Evolutionary conservation across 2,888 invertebrate species (phyloP).

Genomic region (Drosophila limbata): DNA sequence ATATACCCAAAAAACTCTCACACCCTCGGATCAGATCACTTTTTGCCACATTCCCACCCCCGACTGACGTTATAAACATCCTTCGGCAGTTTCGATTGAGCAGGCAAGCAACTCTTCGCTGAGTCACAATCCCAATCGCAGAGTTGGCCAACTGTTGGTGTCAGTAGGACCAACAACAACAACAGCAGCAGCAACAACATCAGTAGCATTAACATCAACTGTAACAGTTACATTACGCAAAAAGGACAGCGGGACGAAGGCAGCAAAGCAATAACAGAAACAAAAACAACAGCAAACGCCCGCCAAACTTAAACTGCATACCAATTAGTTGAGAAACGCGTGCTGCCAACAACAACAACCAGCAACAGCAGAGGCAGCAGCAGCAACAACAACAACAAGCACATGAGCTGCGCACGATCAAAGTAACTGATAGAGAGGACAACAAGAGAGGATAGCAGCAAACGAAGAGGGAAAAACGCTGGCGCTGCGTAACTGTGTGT

Average conservation of each 20-base stretch:
- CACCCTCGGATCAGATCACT: slow-evolving; percentile 22
- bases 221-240: slow-evolving; percentile 69
- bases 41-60: slow-evolving; percentile 33
- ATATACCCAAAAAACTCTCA: slow-evolving; percentile 10
- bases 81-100: slow-evolving; percentile 29
- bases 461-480: slow-evolving; percentile 27
- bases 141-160: slow-evolving; percentile 69
- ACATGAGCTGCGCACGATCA: slow-evolving; percentile 66
- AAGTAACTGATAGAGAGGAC: slow-evolving; percentile 64
- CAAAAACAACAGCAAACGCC: slow-evolving; percentile 60
- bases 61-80: slow-evolving; percentile 27
- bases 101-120: slow-evolving; percentile 37
- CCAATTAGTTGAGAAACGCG: slow-evolving; percentile 84
- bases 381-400: slow-evolving; percentile 45
- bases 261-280: slow-evolving; percentile 34
- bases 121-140: slow-evolving; percentile 52
- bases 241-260: slow-evolving; percentile 44
- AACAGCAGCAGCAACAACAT: slow-evolving; percentile 23
- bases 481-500: slow-evolving; percentile 79
- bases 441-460: slow-evolving; percentile 30
- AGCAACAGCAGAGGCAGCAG: slow-evolving; percentile 29
- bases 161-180: slow-evolving; percentile 53
- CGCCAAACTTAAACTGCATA: slow-evolving; percentile 82
- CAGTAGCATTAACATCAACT: slow-evolving; percentile 49
- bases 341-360: slow-evolving; percentile 74